Conservation (phyloP, 2,888 invertebrate genomes). For the Ochropleura plecta region DNA sequence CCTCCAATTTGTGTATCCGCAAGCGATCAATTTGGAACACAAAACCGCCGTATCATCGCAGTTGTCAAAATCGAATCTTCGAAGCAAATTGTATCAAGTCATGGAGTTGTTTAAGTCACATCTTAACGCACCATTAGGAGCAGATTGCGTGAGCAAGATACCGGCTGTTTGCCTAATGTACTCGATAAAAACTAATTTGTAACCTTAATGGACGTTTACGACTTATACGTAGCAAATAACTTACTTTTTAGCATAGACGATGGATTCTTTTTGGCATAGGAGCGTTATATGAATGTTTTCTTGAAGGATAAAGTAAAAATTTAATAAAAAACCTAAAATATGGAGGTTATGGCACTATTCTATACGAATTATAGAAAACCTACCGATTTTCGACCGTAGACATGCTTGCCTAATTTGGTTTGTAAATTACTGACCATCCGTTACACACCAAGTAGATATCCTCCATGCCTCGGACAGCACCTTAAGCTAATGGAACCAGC, state of each 20-base stretch:
- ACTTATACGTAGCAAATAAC: slow-evolving; percentile 17
- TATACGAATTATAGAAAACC: background rate
- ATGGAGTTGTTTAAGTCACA: slow-evolving; percentile 83
- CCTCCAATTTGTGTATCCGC: background rate
- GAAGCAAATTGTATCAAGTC: slow-evolving; percentile 84
- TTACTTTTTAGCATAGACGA: slow-evolving; percentile 11
- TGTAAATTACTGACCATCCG: background rate
- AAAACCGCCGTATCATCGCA: slow-evolving; percentile 64
- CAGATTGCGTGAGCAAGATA: slow-evolving; percentile 86
- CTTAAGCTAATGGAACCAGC: background rate
- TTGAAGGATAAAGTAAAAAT: background rate
- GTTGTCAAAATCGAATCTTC: slow-evolving; percentile 71
- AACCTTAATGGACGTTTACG: slow-evolving; percentile 58
- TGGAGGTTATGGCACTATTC: background rate
- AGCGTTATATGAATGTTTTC: background rate
- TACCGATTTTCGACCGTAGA: background rate
- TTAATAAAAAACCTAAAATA: background rate
- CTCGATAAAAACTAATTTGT: slow-evolving; percentile 86
- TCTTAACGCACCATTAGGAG: slow-evolving; percentile 87
- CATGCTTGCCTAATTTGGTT: background rate
- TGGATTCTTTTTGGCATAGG: background rate
- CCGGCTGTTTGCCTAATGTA: slow-evolving; percentile 87
- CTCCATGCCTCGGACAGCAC: background rate
- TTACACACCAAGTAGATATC: background rate
- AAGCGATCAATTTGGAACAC: slow-evolving; percentile 38